Base-by-base conservation (phyloP, 92 coral and sea anemone genomes). In the Micromussa lordhowensis region DNA sequence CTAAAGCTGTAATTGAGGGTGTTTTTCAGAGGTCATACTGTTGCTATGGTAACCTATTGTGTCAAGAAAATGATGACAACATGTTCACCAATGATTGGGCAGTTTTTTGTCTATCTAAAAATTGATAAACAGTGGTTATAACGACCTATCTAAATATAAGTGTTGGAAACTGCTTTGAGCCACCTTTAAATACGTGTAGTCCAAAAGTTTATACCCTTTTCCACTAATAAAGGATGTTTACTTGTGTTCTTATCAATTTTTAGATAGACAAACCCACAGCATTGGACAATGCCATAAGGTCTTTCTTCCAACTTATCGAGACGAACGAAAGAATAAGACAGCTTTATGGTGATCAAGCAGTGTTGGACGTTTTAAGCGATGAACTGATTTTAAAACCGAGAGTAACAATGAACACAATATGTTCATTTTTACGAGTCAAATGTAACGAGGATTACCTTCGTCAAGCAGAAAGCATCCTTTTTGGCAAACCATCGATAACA, bases 251-350 rank as follows among this genome's bases (percentile, higher is more conserved):
- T 55, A 44, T 54, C 34, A 28, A 19, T 40, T 58, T 61, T 26
- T 36, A 90, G 92, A 6, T 90, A 11, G 35, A 90, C 91, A 87
- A 57, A 34, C 80, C 89, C 3, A n/a, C n/a, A 7, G 38, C 58
- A 11, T 21, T 88, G 30, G 75, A 88, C 38, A 35, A 48, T 15
- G 55, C 63, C 12, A 88, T 88, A 16, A 81, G 59, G 35, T 88
- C 91, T 11, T 89, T 77, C 84, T 83, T 89, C 74, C 40, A 82
- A 32, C 81, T 89, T 51, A 61, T 35, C 32, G 88, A 89, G 79
- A 83, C 92, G 24, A 89, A 89, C 68, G 78, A 77, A 12, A 59
- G 71, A 74, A 83, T 89, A 22, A 69, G 38, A 77, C 76, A 64
- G 38, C 36, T 66, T 15, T 89, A 86, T 49, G 89, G 89, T 3